These are phyloP conservation scores for Griposia aprilina DNA, from an alignment of 2,888 invertebrate genomes.

Conservation along the genomic window DNA sequence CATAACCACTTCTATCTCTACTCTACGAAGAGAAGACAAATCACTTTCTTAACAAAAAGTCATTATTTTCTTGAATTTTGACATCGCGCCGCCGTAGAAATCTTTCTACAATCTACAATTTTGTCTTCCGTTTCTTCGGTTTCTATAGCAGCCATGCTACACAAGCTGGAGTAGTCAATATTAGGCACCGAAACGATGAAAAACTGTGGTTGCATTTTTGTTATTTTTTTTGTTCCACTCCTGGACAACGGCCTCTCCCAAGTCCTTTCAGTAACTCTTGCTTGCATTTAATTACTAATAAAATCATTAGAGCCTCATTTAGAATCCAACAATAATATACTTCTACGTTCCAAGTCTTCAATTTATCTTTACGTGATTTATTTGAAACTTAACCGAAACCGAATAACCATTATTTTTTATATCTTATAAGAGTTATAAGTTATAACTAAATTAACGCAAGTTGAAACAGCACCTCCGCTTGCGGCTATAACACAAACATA, in stretches of 20 bases:
- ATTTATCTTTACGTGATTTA: neutral
- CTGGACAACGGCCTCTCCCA: neutral
- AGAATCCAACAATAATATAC: neutral
- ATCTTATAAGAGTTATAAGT: no score
- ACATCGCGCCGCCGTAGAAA: no score
- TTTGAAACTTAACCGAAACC: no score
- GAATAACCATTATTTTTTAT: neutral
- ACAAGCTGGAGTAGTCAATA: neutral
- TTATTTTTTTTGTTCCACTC: neutral
- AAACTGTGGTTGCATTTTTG: neutral
- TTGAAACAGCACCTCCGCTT: no score
- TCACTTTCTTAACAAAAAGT: no score
- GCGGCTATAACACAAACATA: neutral
- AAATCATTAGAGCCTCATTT: neutral
- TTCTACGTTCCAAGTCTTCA: neutral
- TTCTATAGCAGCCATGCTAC: no score
- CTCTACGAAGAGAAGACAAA: no score
- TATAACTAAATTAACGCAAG: neutral
- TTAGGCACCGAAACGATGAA: neutral
- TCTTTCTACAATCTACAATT: no score
- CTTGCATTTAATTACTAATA: neutral
- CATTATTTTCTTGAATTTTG: no score
- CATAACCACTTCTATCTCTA: no score
- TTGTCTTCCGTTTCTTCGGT: no score
- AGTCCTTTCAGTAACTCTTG: neutral